These are phyloP conservation scores for Phoxinus dragarum DNA, from an alignment of 2,797 vertebrate species.

Conservation along the genomic window DNA sequence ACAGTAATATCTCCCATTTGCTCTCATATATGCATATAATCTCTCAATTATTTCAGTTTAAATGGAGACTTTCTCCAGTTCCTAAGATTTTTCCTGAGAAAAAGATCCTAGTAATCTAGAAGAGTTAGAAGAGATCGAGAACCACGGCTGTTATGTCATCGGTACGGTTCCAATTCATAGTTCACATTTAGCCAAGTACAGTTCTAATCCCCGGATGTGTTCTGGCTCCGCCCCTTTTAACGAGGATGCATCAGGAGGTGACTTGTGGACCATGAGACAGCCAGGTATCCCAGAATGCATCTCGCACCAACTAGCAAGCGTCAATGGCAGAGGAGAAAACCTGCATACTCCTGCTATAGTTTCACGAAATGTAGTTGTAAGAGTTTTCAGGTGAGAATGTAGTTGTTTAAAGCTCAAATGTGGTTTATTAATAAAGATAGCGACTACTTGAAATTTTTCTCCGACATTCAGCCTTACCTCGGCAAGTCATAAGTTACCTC, in stretches of 20 bases:
- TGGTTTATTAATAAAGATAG: no score
- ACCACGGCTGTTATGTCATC: neutral
- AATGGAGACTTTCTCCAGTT: neutral
- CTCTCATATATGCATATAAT: neutral
- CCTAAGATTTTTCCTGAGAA: neutral
- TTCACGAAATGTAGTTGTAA: no score
- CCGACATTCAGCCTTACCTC: neutral
- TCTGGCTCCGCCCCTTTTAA: no score
- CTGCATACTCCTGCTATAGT: no score
- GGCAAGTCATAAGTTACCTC: neutral
- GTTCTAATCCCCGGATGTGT: no score
- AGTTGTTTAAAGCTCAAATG: no score
- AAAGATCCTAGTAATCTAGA: neutral
- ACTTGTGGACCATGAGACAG: neutral
- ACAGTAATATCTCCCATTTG: neutral
- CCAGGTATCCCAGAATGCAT: no score
- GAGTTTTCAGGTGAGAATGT: no score
- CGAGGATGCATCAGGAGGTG: neutral
- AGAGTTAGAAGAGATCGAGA: neutral
- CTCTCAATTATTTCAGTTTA: neutral
- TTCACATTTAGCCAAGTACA: no score
- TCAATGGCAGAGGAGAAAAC: no score
- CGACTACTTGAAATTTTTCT: no score
- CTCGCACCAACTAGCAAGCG: neutral
- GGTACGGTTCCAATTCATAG: no score